Evolutionary conservation across 2,113 vertebrate genomes (phyloP).

Genomic region (Theristicus caerulescens): DNA sequence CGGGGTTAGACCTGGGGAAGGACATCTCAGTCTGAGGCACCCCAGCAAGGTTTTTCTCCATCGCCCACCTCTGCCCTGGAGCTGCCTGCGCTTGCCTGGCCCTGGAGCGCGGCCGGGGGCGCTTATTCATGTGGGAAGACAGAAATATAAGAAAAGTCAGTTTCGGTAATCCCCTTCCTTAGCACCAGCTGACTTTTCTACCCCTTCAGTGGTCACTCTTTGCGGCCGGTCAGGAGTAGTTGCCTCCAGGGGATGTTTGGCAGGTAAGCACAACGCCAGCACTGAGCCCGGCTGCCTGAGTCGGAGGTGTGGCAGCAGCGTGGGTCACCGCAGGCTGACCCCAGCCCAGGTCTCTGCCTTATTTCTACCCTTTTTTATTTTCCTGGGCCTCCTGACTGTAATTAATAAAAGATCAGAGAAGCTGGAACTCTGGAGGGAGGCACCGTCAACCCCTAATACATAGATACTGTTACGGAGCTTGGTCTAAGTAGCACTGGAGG

Average conservation of each 20-base stretch:
- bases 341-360: neutral
- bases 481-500: neutral
- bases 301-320: neutral
- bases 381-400: fast-evolving
- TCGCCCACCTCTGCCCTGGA: fast-evolving
- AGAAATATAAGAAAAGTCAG: fast-evolving
- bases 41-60: neutral
- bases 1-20: neutral
- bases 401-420: neutral
- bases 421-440: neutral
- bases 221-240: neutral
- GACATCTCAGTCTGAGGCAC: neutral
- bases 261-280: neutral
- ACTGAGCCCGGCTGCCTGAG: neutral
- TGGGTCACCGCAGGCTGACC: neutral
- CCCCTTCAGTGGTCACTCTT: fast-evolving
- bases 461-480: fast-evolving
- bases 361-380: neutral
- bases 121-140: fast-evolving
- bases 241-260: neutral
- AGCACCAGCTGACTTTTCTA: too few relatives aligned
- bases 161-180: neutral
- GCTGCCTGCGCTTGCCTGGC: neutral
- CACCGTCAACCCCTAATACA: neutral
- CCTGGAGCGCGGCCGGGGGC: neutral